Base-by-base conservation (phyloP, 2,888 invertebrate species). In the Strigamia crassipes region DNA sequence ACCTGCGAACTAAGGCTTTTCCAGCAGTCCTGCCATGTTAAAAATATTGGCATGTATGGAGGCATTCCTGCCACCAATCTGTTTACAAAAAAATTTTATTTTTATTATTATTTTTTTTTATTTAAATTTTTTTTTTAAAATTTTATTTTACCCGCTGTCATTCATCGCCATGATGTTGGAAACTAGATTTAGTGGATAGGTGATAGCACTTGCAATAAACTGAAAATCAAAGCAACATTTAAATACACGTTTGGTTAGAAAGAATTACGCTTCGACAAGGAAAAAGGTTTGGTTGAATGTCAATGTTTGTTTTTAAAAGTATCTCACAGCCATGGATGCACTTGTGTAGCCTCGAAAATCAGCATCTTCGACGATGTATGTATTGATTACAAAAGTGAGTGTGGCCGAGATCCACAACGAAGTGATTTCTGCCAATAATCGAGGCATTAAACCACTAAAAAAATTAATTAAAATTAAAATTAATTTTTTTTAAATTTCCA, bases 101-200 rank as follows among this genome's bases (percentile, higher is more conserved):
- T n/a, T n/a, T n/a, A n/a, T n/a, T n/a, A n/a, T n/a, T n/a, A n/a
- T 80, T 78, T 77, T 15, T 82, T 61, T 31, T 23, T 18, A 80
- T 41, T 82, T 27, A 27, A 27, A 27, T 2, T 27, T 27, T 27
- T 27, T 3, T 27, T 27, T 27, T 27, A 27, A 27, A 81, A 82
- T 56, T 27, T 83, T 80, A 34, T 87, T 88, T 87, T 87, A 92
- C 90, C 92, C 92, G 18, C 93, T 93, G 83, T 94, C 93, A 83
- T 93, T 93, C 12, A 97, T 94, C 83, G 93, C 92, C 94, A 97
- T 96, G 86, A 96, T 94, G 83, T 95, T 94, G 13, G 95, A 93
- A 0, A 97, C 96, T 83, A 98, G 94, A 87, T 93, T 92, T 87
- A 97, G 92, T 23, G 97, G 97, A 89, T 99, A 98, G n/a, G 96